Percentiles rank a stretch among this genome's conserved stretches.
phyloP scores from a whole-genome alignment of 2,797 vertebrate genomes.

The Hippoglossus hippoglossus region DNA sequence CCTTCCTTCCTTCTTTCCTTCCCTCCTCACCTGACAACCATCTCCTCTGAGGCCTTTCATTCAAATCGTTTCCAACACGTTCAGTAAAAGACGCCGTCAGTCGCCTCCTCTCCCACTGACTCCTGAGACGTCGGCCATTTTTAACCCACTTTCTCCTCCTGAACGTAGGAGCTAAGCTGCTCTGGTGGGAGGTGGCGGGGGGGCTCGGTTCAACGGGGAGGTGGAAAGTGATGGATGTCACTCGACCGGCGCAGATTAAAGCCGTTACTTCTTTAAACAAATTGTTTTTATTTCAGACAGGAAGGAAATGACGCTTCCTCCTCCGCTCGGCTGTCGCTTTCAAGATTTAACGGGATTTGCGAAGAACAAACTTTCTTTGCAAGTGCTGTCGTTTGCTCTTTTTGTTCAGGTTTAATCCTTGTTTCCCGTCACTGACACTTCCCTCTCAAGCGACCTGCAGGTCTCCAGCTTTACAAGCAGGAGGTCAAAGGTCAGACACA shows the following conservation, averaged over 20 bases:
- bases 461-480: constrained; percentile 10
- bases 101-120: neutral
- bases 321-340: neutral
- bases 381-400: neutral
- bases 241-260: neutral
- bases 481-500: constrained; percentile 61
- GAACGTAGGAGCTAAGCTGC: constrained; percentile 8
- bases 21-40: constrained; percentile 2
- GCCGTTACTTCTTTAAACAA: too few species aligned
- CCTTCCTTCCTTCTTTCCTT: neutral
- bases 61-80: neutral
- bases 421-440: constrained; percentile 22
- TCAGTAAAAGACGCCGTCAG: neutral
- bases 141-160: constrained; percentile 31
- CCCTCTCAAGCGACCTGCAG: neutral
- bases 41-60: constrained; percentile 22
- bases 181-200: neutral
- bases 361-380: constrained; percentile 10
- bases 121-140: constrained; percentile 42
- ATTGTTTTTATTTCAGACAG: neutral
- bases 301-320: constrained; percentile 6
- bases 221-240: neutral
- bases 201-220: neutral
- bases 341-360: neutral
- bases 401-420: constrained; percentile 55